A percentile compares a stretch with the other conserved stretches of the same genome.
Evolutionary conservation across 2,113 vertebrate genomes (phyloP).

Genomic region (Sebastes schlegelii): DNA sequence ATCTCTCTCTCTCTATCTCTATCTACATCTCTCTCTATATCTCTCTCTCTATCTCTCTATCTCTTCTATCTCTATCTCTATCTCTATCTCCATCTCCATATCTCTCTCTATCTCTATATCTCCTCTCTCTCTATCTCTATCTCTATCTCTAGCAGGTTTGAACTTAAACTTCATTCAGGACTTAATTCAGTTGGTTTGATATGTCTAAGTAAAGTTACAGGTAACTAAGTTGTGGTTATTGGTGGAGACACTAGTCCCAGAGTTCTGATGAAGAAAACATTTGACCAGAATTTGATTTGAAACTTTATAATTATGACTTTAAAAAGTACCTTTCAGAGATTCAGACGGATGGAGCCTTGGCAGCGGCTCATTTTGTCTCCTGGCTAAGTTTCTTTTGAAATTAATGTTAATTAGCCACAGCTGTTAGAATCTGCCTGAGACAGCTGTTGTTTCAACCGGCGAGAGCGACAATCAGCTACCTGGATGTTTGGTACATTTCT

Average conservation of each 20-base stretch:
- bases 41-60: no score
- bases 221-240: background rate
- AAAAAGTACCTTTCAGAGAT: background rate
- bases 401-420: conserved; percentile 24
- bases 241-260: background rate
- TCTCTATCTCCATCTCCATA: no score
- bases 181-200: background rate
- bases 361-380: conserved; percentile 1
- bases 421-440: conserved; percentile 22
- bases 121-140: no score
- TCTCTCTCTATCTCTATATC: no score
- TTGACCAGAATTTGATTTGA: background rate
- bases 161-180: background rate
- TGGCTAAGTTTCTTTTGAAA: conserved; percentile 29
- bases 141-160: background rate
- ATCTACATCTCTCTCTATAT: no score
- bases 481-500: background rate
- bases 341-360: conserved; percentile 11
- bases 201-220: background rate
- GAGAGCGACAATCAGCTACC: background rate
- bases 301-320: conserved; percentile 13
- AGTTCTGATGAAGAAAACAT: background rate
- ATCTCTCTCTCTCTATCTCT: no score
- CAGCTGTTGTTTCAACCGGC: conserved; percentile 24
- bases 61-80: no score